phyloP scores from a whole-genome alignment of 2,797 vertebrate species.

The Salmo trutta region DNA sequence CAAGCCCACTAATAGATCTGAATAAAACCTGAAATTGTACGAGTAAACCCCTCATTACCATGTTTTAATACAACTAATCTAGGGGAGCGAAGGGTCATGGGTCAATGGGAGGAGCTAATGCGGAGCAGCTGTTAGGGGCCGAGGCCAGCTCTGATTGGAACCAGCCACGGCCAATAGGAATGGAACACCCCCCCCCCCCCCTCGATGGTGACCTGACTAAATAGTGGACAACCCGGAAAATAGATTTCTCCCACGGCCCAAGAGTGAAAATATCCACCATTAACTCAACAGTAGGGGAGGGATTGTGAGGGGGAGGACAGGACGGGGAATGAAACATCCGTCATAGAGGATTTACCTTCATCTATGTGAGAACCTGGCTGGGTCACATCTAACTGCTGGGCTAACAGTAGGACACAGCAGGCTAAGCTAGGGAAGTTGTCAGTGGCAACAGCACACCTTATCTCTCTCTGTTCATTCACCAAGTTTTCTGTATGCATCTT shows the following conservation, averaged over 20 bases:
- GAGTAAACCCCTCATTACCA: slow-evolving; percentile 91
- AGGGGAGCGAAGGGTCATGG: slow-evolving; percentile 78
- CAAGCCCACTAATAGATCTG: slow-evolving; percentile 81
- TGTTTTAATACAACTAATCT: slow-evolving; percentile 90
- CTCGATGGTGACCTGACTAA: slow-evolving; percentile 69
- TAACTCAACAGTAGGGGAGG: slow-evolving; percentile 30
- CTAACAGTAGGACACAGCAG: slow-evolving; percentile 15
- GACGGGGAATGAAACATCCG: slow-evolving; percentile 12
- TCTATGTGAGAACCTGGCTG: slow-evolving; percentile 33
- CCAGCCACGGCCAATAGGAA: slow-evolving; percentile 50
- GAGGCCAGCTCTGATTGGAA: slow-evolving; percentile 72
- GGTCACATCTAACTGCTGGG: slow-evolving; percentile 13
- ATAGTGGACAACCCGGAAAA: slow-evolving; percentile 78
- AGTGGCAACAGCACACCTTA: background rate
- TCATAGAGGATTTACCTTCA: slow-evolving; percentile 38
- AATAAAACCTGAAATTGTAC: slow-evolving; percentile 88
- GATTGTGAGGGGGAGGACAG: slow-evolving; percentile 33
- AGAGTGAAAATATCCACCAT: slow-evolving; percentile 63
- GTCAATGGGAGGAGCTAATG: slow-evolving; percentile 83
- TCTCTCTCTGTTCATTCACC: slow-evolving; percentile 1
- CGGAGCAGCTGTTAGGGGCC: slow-evolving; percentile 75
- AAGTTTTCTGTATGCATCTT: background rate
- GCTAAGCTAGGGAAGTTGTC: background rate
- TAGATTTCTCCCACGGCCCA: slow-evolving; percentile 70
- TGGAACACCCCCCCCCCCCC: slow-evolving; percentile 64